These are phyloP conservation scores for Sus cebifrons DNA, from an alignment of 2,797 vertebrate species.

Conservation along the genomic window DNA sequence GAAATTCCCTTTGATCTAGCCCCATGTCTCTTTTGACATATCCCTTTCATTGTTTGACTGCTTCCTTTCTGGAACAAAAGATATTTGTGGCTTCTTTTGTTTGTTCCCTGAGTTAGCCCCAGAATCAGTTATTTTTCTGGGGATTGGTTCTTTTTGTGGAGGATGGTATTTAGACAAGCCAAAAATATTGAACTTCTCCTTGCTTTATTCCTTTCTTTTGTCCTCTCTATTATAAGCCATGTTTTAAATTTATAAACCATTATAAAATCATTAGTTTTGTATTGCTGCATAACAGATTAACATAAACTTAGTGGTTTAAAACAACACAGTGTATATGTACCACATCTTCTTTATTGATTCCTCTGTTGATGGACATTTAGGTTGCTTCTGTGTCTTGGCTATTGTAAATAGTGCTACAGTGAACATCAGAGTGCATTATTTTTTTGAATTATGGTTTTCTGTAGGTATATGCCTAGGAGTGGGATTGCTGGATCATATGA, in stretches of 20 bases:
- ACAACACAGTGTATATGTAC: not conserved
- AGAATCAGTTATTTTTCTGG: not conserved
- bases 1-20: not conserved
- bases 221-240: not conserved
- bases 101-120: not conserved
- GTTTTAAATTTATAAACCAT: not conserved
- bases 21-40: not conserved
- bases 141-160: not conserved
- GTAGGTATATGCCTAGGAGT: no score
- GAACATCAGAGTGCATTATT: no score
- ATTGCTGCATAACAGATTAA: not conserved
- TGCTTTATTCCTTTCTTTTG: not conserved
- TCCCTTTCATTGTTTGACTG: not conserved
- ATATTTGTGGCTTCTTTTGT: conserved; percentile 20
- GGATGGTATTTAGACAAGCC: not conserved
- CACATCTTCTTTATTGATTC: no score
- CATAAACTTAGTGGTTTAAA: not conserved
- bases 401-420: no score
- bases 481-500: no score
- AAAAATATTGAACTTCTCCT: not conserved
- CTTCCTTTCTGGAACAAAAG: not conserved
- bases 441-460: no score
- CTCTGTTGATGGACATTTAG: no score
- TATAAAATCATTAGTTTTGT: not conserved
- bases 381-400: no score